phyloP scores from a whole-genome alignment of 2,113 vertebrate genomes.

The Chionomys nivalis region DNA sequence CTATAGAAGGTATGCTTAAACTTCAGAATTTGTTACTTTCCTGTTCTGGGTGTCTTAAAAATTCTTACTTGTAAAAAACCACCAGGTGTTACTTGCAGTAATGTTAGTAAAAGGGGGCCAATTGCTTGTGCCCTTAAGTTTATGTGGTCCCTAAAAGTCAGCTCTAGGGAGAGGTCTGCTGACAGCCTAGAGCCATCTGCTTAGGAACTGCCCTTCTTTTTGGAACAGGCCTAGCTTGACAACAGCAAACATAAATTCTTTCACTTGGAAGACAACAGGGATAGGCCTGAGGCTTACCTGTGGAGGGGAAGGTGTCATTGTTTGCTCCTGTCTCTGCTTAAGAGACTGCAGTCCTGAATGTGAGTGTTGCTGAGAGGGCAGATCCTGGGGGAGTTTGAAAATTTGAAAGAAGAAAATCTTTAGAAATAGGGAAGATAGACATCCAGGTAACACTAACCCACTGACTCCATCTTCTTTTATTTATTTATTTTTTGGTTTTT shows the following conservation, averaged over 20 bases:
- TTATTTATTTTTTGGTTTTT: too few species aligned
- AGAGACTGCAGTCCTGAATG: background rate
- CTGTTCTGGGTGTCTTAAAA: slow-evolving; percentile 19
- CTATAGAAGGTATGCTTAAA: slow-evolving; percentile 31
- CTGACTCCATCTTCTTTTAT: background rate
- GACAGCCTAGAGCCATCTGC: background rate
- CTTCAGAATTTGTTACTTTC: slow-evolving; percentile 34
- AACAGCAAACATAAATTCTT: background rate
- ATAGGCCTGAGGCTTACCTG: background rate
- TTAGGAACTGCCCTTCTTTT: slow-evolving; percentile 12
- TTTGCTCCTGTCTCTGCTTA: background rate
- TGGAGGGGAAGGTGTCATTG: background rate
- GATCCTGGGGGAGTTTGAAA: slow-evolving; percentile 21
- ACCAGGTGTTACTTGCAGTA: background rate
- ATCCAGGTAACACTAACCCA: background rate
- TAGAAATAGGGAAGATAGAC: background rate
- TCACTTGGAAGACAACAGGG: background rate
- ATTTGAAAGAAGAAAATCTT: background rate
- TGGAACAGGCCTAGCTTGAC: background rate
- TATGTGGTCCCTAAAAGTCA: slow-evolving; percentile 6
- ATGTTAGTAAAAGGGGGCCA: background rate
- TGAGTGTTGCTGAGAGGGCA: background rate
- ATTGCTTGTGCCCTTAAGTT: background rate
- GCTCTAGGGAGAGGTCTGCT: background rate
- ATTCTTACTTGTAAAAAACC: slow-evolving; percentile 4